Conservation (phyloP, 1,140 invertebrate species). For the Diachasmimorpha longicaudata region DNA sequence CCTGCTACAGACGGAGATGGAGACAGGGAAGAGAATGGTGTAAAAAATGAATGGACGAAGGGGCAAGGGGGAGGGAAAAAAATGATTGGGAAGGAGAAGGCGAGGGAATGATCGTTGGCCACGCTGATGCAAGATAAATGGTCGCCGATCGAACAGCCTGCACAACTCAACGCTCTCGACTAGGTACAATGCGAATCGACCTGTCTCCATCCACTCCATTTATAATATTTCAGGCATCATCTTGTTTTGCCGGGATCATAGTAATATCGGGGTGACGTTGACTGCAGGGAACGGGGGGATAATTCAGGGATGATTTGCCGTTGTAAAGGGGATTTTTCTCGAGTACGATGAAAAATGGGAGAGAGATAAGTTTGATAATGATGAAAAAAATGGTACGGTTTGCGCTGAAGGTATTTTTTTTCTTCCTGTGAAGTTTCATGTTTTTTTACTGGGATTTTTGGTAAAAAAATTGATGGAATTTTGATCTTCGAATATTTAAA, state of each 20-base stretch:
- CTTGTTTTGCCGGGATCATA: neutral
- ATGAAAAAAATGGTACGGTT: too few species aligned
- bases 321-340: too few species aligned
- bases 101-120: constrained; percentile 10
- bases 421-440: too few species aligned
- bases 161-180: neutral
- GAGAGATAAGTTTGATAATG: too few species aligned
- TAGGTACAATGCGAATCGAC: neutral
- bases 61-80: neutral
- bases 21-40: neutral
- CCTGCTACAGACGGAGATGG: constrained; percentile 3
- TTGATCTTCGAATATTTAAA: too few species aligned
- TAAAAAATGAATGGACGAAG: constrained; percentile 3
- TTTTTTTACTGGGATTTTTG: too few species aligned
- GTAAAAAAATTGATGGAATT: too few species aligned
- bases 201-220: neutral
- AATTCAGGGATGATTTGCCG: too few species aligned
- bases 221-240: neutral
- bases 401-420: too few species aligned
- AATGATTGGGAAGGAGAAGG: constrained; percentile 9
- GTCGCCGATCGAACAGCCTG: neutral
- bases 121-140: constrained; percentile 34
- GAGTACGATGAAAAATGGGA: too few species aligned
- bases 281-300: too few species aligned
- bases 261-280: neutral